phyloP scores from a whole-genome alignment of 2,113 vertebrate genomes.

The Catharus fuscescens region DNA sequence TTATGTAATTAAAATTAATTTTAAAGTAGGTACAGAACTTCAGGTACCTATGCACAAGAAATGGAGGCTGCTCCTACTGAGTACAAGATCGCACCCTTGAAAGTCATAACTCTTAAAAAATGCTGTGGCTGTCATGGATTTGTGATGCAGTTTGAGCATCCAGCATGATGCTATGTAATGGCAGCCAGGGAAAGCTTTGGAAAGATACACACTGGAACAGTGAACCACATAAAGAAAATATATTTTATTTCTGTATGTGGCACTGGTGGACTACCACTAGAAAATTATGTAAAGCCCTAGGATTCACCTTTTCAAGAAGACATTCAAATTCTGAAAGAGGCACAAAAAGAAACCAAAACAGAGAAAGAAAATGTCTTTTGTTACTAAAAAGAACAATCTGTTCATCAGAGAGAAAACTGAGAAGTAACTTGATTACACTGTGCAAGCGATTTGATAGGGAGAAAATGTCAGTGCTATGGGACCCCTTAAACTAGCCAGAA shows the following conservation, averaged over 20 bases:
- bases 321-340: not conserved
- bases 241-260: not conserved
- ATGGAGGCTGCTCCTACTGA: not conserved
- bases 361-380: not conserved
- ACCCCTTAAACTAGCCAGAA: not conserved
- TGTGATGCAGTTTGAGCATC: not conserved
- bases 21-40: not conserved
- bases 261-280: not conserved
- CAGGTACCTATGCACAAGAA: not conserved
- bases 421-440: not conserved
- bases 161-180: not conserved
- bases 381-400: not conserved
- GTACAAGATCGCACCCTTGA: not conserved
- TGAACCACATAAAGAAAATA: not conserved
- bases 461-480: not conserved
- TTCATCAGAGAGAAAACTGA: constrained; percentile 13
- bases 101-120: not conserved
- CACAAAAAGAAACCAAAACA: not conserved
- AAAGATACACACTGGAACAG: not conserved
- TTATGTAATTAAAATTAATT: not conserved
- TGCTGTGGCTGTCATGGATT: not conserved
- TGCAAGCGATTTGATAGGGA: not conserved
- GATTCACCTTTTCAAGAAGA: not conserved
- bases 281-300: not conserved
- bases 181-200: not conserved